phyloP scores from a whole-genome alignment of 2,888 invertebrate genomes.

The Atherix ibis region DNA sequence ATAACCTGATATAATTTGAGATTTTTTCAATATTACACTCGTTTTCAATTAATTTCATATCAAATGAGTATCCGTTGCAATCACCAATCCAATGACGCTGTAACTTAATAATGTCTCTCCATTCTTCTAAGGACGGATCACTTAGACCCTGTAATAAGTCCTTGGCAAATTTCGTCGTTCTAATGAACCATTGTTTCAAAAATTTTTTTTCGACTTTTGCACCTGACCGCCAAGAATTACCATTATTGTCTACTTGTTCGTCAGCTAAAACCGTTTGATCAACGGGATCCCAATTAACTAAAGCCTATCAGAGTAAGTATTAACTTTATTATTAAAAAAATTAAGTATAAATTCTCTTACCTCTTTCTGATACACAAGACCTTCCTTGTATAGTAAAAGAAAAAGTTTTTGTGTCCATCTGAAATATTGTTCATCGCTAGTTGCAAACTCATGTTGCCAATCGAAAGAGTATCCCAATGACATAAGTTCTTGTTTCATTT shows the following conservation, averaged over 20 bases:
- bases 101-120: conserved; percentile 70
- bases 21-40: conserved; percentile 20
- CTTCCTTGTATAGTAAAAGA: conserved; percentile 67
- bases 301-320: conserved; percentile 48
- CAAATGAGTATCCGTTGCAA: conserved; percentile 60
- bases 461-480: conserved; percentile 75
- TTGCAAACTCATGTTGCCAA: conserved; percentile 80
- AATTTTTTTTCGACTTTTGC: conserved; percentile 79
- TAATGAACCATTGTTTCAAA: conserved; percentile 89
- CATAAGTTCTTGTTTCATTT: conserved; percentile 68
- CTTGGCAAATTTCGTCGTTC: conserved; percentile 71
- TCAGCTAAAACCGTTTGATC: conserved; percentile 95
- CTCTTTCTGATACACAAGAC: conserved; percentile 74
- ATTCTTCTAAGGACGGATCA: conserved; percentile 52
- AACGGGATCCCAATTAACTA: conserved; percentile 97
- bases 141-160: conserved; percentile 52
- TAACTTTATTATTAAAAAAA: too few species aligned
- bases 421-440: conserved; percentile 79
- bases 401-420: conserved; percentile 95
- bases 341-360: conserved; percentile 29
- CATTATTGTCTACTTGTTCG: conserved; percentile 89
- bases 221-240: conserved; percentile 92
- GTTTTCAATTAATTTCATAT: conserved; percentile 38
- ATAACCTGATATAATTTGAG: conserved; percentile 33
- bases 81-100: conserved; percentile 86